Evolutionary conservation across 2,797 vertebrate species (phyloP).

Genomic region (Eulemur coronatus): DNA sequence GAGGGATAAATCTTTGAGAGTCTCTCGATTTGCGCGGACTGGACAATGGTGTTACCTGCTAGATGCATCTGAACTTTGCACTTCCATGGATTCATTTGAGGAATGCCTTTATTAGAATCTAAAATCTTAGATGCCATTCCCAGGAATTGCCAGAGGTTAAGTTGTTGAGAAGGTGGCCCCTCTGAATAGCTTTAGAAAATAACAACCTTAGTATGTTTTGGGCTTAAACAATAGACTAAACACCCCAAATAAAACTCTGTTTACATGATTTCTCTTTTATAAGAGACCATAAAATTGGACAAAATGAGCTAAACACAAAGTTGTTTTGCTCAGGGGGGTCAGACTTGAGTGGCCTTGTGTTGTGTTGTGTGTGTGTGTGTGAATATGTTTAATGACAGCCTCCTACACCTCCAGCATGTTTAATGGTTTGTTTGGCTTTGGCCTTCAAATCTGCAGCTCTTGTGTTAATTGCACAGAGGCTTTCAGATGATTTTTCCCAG

Average conservation of each 20-base stretch:
- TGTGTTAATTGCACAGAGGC: conserved; percentile 41
- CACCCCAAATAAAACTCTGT: not conserved
- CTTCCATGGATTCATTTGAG: not conserved
- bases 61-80: not conserved
- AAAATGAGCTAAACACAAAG: conserved; percentile 36
- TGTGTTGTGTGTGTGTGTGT: not conserved
- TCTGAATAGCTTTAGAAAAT: not conserved
- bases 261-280: conserved; percentile 12
- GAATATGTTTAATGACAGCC: not conserved
- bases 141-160: not conserved
- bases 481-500: not conserved
- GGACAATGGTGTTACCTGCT: not conserved
- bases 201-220: not conserved
- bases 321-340: not conserved
- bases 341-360: not conserved
- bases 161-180: not conserved
- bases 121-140: not conserved
- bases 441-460: not conserved
- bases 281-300: not conserved
- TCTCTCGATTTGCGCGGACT: not conserved
- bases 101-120: not conserved
- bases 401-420: not conserved
- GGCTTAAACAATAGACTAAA: not conserved
- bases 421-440: conserved; percentile 44
- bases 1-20: not conserved